Percentiles rank a stretch among this genome's conserved stretches.
phyloP scores from a whole-genome alignment of 2,113 vertebrate genomes.

The Acrocephalus kingi region DNA sequence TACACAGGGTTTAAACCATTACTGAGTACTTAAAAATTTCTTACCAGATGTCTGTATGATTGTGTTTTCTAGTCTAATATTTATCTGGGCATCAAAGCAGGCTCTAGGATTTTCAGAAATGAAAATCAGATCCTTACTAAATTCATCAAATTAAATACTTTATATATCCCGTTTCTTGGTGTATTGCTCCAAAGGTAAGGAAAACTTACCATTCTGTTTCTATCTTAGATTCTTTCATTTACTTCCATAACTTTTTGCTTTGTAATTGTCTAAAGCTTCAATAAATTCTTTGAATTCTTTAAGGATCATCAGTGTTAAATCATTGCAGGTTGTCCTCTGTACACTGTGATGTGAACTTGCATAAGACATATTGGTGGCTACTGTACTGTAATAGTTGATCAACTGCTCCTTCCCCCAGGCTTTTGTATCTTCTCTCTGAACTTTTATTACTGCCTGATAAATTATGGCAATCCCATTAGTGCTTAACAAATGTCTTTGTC shows the following conservation, averaged over 20 bases:
- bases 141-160: not conserved
- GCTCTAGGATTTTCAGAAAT: not conserved
- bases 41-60: slow-evolving; percentile 1
- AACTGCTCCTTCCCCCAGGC: not conserved
- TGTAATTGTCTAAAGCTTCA: not conserved
- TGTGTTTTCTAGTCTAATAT: slow-evolving; percentile 3
- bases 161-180: not conserved
- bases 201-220: not conserved
- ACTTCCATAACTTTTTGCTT: not conserved
- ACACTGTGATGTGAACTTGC: not conserved
- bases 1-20: slow-evolving; percentile 8
- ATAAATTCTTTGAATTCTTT: not conserved
- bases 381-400: not conserved
- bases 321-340: not conserved
- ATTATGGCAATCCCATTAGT: not conserved
- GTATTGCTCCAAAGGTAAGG: not conserved
- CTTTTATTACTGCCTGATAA: not conserved
- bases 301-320: not conserved
- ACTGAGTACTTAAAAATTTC: not conserved
- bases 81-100: slow-evolving; percentile 1
- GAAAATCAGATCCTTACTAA: slow-evolving; percentile 9
- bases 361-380: not conserved
- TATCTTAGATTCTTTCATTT: not conserved
- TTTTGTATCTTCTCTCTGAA: not conserved
- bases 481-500: not conserved